phyloP scores from a whole-genome alignment of 1,140 invertebrate genomes.

The Manduca sexta region DNA sequence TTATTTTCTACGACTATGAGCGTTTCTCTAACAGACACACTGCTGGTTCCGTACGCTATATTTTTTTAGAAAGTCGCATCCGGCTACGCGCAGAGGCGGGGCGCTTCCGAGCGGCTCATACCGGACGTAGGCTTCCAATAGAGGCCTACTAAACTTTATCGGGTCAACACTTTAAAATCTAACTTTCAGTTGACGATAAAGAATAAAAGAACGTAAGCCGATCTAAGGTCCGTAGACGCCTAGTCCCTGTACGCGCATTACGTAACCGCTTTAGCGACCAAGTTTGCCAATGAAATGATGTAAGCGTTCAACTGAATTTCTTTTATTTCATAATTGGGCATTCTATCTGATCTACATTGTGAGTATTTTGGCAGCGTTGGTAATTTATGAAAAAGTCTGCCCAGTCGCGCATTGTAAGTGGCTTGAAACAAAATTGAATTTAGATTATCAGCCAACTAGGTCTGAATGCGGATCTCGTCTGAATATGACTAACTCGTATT shows the following conservation, averaged over 20 bases:
- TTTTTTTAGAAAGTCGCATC: constrained; percentile 70
- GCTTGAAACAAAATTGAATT: constrained; percentile 32
- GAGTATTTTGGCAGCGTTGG: too few relatives aligned
- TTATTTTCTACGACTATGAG: not conserved
- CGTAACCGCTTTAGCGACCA: too few relatives aligned
- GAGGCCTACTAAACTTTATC: constrained; percentile 30
- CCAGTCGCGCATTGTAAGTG: not conserved
- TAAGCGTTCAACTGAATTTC: too few relatives aligned
- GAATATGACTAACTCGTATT: constrained; percentile 47
- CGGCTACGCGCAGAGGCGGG: constrained; percentile 43
- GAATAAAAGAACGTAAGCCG: too few relatives aligned
- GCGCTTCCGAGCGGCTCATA: constrained; percentile 45
- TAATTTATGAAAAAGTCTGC: too few relatives aligned
- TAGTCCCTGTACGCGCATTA: too few relatives aligned
- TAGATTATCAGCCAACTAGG: constrained; percentile 39
- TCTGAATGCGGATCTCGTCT: constrained; percentile 47
- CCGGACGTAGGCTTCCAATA: constrained; percentile 27
- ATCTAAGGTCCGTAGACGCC: too few relatives aligned
- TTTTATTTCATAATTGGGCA: too few relatives aligned
- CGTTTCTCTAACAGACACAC: constrained; percentile 1
- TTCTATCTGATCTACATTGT: too few relatives aligned
- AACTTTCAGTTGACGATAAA: too few relatives aligned
- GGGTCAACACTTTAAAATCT: not conserved
- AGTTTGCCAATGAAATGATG: too few relatives aligned
- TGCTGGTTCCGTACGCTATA: constrained; percentile 36